phyloP scores from a whole-genome alignment of 2,888 invertebrate species.

The Aethes cnicana region DNA sequence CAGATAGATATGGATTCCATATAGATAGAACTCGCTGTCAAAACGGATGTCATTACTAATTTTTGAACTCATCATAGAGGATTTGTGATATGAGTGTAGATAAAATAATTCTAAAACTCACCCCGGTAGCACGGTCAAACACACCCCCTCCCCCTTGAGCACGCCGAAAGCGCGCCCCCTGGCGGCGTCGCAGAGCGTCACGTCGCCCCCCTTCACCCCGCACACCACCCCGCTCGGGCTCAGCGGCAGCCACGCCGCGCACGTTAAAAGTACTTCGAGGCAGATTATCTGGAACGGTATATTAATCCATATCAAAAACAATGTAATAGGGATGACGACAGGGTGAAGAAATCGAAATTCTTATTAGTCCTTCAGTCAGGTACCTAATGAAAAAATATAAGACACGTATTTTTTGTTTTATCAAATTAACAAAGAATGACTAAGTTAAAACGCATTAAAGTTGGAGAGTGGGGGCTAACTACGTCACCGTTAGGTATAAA shows the following conservation, averaged over 20 bases:
- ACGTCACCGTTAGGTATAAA: no score
- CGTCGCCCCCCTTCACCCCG: constrained; percentile 37
- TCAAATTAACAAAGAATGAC: no score
- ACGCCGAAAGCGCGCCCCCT: constrained; percentile 52
- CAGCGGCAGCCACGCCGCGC: constrained; percentile 58
- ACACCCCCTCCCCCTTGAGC: constrained; percentile 37
- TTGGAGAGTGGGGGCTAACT: no score
- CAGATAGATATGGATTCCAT: no score
- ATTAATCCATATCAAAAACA: not conserved
- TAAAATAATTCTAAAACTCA: no score
- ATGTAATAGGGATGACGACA: not conserved
- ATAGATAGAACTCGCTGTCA: no score
- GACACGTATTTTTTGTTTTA: no score
- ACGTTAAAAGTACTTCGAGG: constrained; percentile 53
- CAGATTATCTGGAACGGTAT: constrained; percentile 49
- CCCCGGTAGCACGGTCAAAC: constrained; percentile 38
- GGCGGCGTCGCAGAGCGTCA: constrained; percentile 52
- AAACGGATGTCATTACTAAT: no score
- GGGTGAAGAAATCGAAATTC: not conserved
- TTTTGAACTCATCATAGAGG: constrained; percentile 43
- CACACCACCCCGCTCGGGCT: constrained; percentile 48
- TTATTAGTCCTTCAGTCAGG: no score
- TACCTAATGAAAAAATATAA: no score
- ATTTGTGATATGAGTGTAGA: no score
- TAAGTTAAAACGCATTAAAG: no score